phyloP scores from a whole-genome alignment of 37 sponge, comb jelly and placozoan genomes.

The Oscarella lobularis region DNA sequence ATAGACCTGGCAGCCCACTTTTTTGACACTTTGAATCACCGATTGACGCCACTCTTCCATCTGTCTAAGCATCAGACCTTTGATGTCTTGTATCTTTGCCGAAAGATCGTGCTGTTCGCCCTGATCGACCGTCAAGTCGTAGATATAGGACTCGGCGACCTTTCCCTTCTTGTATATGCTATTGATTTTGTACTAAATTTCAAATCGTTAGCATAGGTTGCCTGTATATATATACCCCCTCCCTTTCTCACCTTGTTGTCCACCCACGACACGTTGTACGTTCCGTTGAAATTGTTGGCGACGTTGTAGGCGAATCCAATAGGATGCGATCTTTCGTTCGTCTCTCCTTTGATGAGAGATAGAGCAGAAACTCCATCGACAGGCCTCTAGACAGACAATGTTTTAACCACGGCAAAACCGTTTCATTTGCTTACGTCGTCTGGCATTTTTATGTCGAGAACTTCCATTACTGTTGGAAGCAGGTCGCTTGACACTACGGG shows the following conservation, averaged over 20 bases:
- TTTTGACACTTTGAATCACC: constrained; percentile 15
- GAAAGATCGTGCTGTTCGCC: constrained; percentile 1
- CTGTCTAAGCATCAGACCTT: not conserved
- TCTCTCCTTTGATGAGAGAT: constrained; percentile 16
- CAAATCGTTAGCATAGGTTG: too few relatives aligned
- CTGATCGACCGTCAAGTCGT: not conserved
- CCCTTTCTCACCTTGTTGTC: not conserved
- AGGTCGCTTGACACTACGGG: constrained; percentile 41
- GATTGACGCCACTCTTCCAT: constrained; percentile 10
- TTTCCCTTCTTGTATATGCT: constrained; percentile 9
- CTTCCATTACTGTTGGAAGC: constrained; percentile 39
- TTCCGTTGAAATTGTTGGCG: constrained; percentile 18
- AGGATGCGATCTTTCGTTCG: constrained; percentile 12
- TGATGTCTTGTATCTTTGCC: not conserved
- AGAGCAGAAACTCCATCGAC: constrained; percentile 47
- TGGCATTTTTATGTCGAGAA: constrained; percentile 10
- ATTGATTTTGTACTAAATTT: constrained; percentile 17
- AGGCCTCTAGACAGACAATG: constrained; percentile 22
- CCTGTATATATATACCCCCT: too few relatives aligned
- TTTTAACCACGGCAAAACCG: too few relatives aligned
- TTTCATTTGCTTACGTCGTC: constrained; percentile 8
- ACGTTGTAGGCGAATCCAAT: constrained; percentile 32
- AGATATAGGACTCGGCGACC: not conserved
- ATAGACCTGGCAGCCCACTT: constrained; percentile 15
- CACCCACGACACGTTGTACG: constrained; percentile 16